Conservation (phyloP, 2,888 invertebrate genomes). For the Drosophila neonasuta region DNA sequence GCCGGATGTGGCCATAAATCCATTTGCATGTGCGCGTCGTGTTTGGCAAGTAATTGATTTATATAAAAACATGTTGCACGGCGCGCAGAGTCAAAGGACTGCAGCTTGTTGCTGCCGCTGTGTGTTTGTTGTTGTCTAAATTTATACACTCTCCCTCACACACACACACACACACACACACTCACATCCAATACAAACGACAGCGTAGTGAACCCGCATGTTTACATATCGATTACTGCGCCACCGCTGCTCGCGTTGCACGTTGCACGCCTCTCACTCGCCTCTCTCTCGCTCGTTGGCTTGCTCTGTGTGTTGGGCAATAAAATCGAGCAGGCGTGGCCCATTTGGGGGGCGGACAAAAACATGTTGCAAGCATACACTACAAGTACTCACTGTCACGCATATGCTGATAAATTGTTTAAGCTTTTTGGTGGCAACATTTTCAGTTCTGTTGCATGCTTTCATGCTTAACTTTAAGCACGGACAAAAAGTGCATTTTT, state of each 20-base stretch:
- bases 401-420: slow-evolving; percentile 22
- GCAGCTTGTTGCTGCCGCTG: slow-evolving; percentile 61
- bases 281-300: not conserved
- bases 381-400: slow-evolving; percentile 27
- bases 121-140: slow-evolving; percentile 59
- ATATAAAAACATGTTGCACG: slow-evolving; percentile 76
- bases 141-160: slow-evolving; percentile 59
- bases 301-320: slow-evolving; percentile 32
- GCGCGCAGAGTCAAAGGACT: slow-evolving; percentile 51
- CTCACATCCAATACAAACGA: slow-evolving; percentile 9
- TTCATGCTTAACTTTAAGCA: slow-evolving; percentile 10
- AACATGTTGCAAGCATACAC: slow-evolving; percentile 62
- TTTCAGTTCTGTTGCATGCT: slow-evolving; percentile 8
- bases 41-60: slow-evolving; percentile 77
- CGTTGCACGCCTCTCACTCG: slow-evolving; percentile 13
- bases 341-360: slow-evolving; percentile 27
- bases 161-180: slow-evolving; percentile 18
- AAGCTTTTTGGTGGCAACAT: slow-evolving; percentile 21
- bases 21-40: slow-evolving; percentile 47
- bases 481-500: slow-evolving; percentile 47
- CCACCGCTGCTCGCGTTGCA: slow-evolving; percentile 18
- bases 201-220: slow-evolving; percentile 57
- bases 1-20: slow-evolving; percentile 48
- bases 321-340: slow-evolving; percentile 54
- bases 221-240: slow-evolving; percentile 74